Conservation (phyloP, 2,113 vertebrate species). For the Lanius collurio region DNA sequence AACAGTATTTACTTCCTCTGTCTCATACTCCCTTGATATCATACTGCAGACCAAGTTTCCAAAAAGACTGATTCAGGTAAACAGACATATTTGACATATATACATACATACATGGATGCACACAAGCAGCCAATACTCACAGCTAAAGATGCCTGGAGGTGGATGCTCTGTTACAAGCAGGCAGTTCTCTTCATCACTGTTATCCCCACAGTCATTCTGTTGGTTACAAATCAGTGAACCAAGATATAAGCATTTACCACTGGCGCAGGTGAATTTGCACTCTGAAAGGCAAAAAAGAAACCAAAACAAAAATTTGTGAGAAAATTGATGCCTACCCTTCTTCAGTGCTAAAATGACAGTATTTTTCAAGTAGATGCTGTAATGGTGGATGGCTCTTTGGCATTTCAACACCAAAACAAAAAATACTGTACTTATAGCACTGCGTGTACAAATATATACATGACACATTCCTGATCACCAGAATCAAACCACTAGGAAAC, state of each 20-base stretch:
- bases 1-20: neutral
- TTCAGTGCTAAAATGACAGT: neutral
- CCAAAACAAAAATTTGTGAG: slow-evolving; percentile 10
- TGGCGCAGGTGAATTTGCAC: slow-evolving; percentile 98
- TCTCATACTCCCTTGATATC: neutral
- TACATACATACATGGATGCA: neutral
- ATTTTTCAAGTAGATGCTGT: neutral
- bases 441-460: rapidly evolving
- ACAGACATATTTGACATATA: neutral
- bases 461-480: neutral
- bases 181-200: slow-evolving; percentile 97
- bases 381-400: neutral
- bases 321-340: neutral
- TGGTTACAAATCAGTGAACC: slow-evolving; percentile 96
- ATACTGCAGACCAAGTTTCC: neutral
- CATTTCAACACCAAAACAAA: neutral
- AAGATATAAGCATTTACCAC: slow-evolving; percentile 94
- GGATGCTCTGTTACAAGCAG: slow-evolving; percentile 94
- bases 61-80: neutral
- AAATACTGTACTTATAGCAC: neutral
- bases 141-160: slow-evolving; percentile 91
- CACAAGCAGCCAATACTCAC: slow-evolving; percentile 77
- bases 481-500: neutral
- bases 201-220: slow-evolving; percentile 96
- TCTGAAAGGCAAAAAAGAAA: slow-evolving; percentile 77